These are phyloP conservation scores for Ctenicera cuprea DNA, from an alignment of 2,888 invertebrate genomes.

Conservation along the genomic window DNA sequence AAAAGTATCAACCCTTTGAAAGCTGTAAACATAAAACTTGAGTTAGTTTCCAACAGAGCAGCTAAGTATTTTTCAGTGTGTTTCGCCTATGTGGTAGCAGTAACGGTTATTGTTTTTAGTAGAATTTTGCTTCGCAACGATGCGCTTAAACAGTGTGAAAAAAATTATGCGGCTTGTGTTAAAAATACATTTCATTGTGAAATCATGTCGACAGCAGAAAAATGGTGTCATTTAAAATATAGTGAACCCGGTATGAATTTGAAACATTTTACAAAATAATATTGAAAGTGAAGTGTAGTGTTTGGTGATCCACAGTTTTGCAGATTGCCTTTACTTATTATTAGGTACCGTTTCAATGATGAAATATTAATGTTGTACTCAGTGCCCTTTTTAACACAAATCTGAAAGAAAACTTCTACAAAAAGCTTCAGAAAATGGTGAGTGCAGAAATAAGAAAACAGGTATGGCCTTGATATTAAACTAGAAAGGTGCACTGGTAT, in stretches of 20 bases:
- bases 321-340: not conserved
- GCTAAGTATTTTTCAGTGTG: conserved; percentile 54
- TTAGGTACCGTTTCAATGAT: not conserved
- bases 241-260: conserved; percentile 23
- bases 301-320: not conserved
- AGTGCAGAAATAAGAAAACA: conserved; percentile 37
- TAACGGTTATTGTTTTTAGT: conserved; percentile 28
- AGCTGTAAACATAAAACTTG: conserved; percentile 64
- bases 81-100: conserved; percentile 29
- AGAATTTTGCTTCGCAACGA: conserved; percentile 22
- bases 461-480: conserved; percentile 45
- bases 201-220: conserved; percentile 20
- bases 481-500: conserved; percentile 42
- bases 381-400: not conserved
- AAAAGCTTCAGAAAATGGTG: conserved; percentile 30
- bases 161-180: conserved; percentile 13
- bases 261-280: conserved; percentile 9
- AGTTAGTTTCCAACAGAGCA: conserved; percentile 57
- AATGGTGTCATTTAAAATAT: conserved; percentile 31
- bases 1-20: conserved; percentile 63
- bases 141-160: conserved; percentile 3
- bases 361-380: not conserved
- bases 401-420: not conserved
- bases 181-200: conserved; percentile 39
- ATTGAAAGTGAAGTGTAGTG: not conserved